Percentiles rank a stretch among this genome's conserved stretches.
These are phyloP conservation scores for Phataginus tricuspis DNA, from an alignment of 2,797 vertebrate genomes.

Conservation along the genomic window DNA sequence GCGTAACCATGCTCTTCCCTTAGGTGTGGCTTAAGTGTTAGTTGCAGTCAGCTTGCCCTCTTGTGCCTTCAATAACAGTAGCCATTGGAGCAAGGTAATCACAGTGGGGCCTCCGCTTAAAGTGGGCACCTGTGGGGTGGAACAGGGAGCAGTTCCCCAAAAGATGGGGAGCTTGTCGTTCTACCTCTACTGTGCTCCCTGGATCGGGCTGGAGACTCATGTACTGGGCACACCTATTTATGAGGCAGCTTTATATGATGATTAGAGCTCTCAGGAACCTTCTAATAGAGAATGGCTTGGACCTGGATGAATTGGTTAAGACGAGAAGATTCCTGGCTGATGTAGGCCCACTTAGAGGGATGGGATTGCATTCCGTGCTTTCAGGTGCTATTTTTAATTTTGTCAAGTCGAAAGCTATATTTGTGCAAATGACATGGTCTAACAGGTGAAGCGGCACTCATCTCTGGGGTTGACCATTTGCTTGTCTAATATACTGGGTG, in stretches of 20 bases:
- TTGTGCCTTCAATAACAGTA: not conserved
- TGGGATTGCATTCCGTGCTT: not conserved
- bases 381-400: not conserved
- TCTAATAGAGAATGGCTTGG: not conserved
- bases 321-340: not conserved
- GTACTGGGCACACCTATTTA: not conserved
- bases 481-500: not conserved
- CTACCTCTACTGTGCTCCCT: not conserved
- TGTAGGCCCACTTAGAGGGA: not conserved
- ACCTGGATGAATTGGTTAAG: not conserved
- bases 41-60: not conserved
- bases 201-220: not conserved
- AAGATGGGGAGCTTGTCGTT: not conserved
- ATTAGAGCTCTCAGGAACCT: not conserved
- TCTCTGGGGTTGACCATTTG: not conserved
- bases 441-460: not conserved
- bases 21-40: not conserved
- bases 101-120: not conserved
- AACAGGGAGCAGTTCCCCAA: not conserved
- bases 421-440: not conserved
- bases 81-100: not conserved
- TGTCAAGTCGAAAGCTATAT: not conserved
- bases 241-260: not conserved
- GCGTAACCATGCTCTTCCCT: not conserved
- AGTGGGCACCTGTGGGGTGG: no score